These are phyloP conservation scores for Aphelinus certus DNA, from an alignment of 1,140 invertebrate genomes.

Conservation along the genomic window DNA sequence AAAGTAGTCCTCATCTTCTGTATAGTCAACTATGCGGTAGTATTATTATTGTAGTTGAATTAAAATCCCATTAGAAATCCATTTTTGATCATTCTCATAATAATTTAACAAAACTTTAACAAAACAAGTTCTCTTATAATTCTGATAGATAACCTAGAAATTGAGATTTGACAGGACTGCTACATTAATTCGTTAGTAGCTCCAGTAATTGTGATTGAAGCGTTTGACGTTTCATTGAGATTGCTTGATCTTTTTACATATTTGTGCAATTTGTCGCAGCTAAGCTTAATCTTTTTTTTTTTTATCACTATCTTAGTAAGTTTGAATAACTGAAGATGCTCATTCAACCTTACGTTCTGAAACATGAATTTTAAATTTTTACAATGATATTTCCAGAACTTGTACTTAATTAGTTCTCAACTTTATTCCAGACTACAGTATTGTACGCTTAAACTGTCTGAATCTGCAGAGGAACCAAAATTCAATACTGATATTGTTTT, in stretches of 20 bases:
- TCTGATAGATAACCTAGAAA: background rate
- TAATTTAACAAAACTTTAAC: slow-evolving; percentile 1
- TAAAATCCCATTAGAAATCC: background rate
- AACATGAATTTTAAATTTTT: too few relatives aligned
- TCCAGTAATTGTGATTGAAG: slow-evolving; percentile 24
- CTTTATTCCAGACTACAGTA: too few relatives aligned
- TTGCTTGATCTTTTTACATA: background rate
- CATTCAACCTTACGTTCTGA: too few relatives aligned
- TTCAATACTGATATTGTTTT: slow-evolving; percentile 56
- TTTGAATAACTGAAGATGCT: too few relatives aligned
- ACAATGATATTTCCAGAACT: too few relatives aligned
- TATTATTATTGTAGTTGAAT: background rate
- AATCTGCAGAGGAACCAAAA: too few relatives aligned
- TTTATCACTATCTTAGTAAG: too few relatives aligned
- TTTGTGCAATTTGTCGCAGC: slow-evolving; percentile 26
- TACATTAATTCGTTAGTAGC: background rate
- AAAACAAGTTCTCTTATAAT: too few relatives aligned
- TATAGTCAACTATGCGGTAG: background rate
- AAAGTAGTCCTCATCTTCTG: background rate
- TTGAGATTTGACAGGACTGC: background rate
- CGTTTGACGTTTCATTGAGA: background rate
- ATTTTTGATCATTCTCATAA: too few relatives aligned
- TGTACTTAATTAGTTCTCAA: too few relatives aligned
- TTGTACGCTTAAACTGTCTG: too few relatives aligned
- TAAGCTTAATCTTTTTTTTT: background rate